Conservation (phyloP, 1,140 invertebrate genomes). For the Zaprionus ornatus region DNA sequence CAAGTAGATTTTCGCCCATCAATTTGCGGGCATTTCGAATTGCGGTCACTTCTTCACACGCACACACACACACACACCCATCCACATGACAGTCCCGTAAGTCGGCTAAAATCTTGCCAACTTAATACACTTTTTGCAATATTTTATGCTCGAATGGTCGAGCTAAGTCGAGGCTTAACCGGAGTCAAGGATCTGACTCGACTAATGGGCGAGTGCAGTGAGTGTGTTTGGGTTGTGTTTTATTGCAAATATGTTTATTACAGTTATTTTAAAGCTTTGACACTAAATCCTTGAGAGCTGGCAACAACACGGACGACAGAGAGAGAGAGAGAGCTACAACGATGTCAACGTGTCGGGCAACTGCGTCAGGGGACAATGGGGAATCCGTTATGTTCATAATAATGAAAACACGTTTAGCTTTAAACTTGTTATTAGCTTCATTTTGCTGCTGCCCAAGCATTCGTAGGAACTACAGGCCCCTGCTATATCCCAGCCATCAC, state of each 20-base stretch:
- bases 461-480: neutral
- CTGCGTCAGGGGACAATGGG: slow-evolving; percentile 23
- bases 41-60: neutral
- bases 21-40: neutral
- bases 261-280: slow-evolving; percentile 45
- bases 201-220: slow-evolving; percentile 42
- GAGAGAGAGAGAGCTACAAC: slow-evolving; percentile 12
- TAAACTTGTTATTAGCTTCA: slow-evolving; percentile 80
- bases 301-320: neutral
- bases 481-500: slow-evolving; percentile 21
- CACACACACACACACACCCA: neutral
- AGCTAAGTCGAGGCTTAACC: slow-evolving; percentile 9
- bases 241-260: slow-evolving; percentile 65
- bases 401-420: slow-evolving; percentile 79
- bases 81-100: slow-evolving; percentile 12
- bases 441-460: slow-evolving; percentile 52
- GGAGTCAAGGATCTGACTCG: slow-evolving; percentile 32
- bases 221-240: slow-evolving; percentile 35
- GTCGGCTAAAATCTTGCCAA: slow-evolving; percentile 46
- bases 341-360: slow-evolving; percentile 8
- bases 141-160: slow-evolving; percentile 49
- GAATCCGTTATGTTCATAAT: slow-evolving; percentile 77
- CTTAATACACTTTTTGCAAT: slow-evolving; percentile 59
- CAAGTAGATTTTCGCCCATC: neutral
- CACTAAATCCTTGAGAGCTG: slow-evolving; percentile 40